phyloP scores from a whole-genome alignment of 1,140 invertebrate species.

The Solenopsis fugax region DNA sequence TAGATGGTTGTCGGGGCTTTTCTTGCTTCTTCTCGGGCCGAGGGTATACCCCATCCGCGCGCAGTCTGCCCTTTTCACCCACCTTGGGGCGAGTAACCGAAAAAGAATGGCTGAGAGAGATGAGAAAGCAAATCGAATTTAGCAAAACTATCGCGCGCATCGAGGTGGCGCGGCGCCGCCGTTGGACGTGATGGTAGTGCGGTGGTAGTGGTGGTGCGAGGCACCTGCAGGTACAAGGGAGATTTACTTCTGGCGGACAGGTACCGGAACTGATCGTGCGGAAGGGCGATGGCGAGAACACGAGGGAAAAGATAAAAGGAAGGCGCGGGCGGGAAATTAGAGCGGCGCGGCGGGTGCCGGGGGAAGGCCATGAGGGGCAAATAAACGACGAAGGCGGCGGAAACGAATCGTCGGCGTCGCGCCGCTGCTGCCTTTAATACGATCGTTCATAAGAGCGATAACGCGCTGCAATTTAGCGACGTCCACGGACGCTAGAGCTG shows the following conservation, averaged over 20 bases:
- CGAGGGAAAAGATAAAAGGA: conserved; percentile 40
- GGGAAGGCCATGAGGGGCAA: conserved; percentile 19
- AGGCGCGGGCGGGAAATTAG: conserved; percentile 52
- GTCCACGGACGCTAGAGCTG: not conserved
- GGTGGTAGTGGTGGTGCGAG: conserved; percentile 27
- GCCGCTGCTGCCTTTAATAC: conserved; percentile 55
- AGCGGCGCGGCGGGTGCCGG: conserved; percentile 1
- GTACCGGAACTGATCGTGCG: conserved; percentile 52
- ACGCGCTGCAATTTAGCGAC: conserved; percentile 20
- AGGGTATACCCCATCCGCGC: conserved; percentile 10
- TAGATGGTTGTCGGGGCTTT: conserved; percentile 59
- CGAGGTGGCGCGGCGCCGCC: conserved; percentile 31
- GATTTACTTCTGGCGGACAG: conserved; percentile 74
- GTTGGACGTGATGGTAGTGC: conserved; percentile 19
- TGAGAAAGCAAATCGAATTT: conserved; percentile 79
- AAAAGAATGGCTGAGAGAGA: conserved; percentile 63
- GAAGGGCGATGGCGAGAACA: conserved; percentile 56
- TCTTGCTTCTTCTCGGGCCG: conserved; percentile 13
- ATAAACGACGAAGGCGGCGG: conserved; percentile 26
- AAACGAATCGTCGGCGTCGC: conserved; percentile 61
- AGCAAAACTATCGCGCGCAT: conserved; percentile 73
- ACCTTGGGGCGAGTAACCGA: not conserved
- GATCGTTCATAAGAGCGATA: conserved; percentile 69
- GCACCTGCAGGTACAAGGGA: conserved; percentile 62
- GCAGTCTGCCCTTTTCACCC: conserved; percentile 5